Percentiles rank a stretch among this genome's conserved stretches.
phyloP scores from a whole-genome alignment of 2,797 vertebrate genomes.

The Notamacropus eugenii region DNA sequence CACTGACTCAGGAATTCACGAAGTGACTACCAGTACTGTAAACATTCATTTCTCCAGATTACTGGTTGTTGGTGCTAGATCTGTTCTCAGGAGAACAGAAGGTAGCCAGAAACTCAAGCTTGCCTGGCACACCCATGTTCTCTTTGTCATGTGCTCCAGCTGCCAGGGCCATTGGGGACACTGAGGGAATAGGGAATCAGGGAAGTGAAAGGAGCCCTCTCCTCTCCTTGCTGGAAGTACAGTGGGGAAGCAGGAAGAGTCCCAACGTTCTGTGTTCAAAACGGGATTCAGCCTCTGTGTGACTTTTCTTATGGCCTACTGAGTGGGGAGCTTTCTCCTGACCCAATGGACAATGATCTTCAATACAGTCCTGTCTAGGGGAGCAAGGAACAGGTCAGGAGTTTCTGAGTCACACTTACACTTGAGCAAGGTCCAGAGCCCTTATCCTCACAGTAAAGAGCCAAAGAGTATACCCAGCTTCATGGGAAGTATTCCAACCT shows the following conservation, averaged over 20 bases:
- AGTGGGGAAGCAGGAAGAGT: not conserved
- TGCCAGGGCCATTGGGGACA: not conserved
- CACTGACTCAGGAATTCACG: not conserved
- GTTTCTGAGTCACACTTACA: not conserved
- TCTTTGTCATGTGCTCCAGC: not conserved
- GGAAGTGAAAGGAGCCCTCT: not conserved
- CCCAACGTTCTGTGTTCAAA: not conserved
- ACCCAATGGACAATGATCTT: not conserved
- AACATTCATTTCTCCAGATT: not conserved
- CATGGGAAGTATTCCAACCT: not conserved
- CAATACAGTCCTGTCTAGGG: not conserved
- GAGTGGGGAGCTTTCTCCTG: not conserved
- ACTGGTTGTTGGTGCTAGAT: not conserved
- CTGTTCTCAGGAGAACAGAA: not conserved
- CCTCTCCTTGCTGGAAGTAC: not conserved
- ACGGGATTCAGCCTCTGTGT: not conserved
- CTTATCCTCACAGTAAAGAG: too few species aligned
- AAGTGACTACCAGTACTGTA: not conserved
- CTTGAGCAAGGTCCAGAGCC: not conserved
- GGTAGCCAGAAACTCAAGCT: too few species aligned
- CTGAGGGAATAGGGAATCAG: not conserved
- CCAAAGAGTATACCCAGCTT: not conserved
- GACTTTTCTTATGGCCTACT: not conserved
- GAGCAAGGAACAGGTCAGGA: not conserved
- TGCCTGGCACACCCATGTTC: too few species aligned